These are phyloP conservation scores for Porites lutea DNA, from an alignment of 64 coral and sea anemone species.

Conservation along the genomic window DNA sequence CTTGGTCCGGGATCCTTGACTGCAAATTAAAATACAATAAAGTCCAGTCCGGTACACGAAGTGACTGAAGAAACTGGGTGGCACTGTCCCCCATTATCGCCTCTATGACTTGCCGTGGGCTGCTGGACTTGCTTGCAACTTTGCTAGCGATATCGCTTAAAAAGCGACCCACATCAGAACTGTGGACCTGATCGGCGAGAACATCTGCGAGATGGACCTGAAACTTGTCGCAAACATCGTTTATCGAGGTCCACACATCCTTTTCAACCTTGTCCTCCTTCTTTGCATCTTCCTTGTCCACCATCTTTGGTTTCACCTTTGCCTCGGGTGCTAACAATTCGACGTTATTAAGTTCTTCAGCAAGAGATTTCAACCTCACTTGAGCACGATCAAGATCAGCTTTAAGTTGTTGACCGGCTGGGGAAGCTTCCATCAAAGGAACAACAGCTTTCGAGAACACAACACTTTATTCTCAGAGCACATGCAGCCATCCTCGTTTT, in stretches of 20 bases:
- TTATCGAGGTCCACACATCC: background rate
- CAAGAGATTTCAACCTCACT: background rate
- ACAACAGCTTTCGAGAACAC: too few species aligned
- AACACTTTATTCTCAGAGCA: too few species aligned
- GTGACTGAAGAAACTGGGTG: background rate
- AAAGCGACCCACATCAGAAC: background rate
- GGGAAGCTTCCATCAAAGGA: too few species aligned
- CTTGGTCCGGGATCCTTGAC: constrained; percentile 22
- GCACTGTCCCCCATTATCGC: background rate
- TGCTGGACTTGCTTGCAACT: background rate
- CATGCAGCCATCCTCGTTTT: too few species aligned
- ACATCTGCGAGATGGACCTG: background rate
- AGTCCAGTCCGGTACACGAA: constrained; percentile 1
- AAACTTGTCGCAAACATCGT: background rate
- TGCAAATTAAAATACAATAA: constrained; percentile 5
- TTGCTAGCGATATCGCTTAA: background rate
- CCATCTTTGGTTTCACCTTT: background rate
- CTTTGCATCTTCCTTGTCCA: background rate
- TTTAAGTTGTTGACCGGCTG: background rate
- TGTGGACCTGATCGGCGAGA: background rate
- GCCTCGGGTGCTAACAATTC: background rate
- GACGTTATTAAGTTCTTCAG: background rate
- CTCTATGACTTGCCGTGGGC: background rate
- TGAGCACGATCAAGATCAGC: background rate
- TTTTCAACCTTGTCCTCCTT: background rate